Conservation (phyloP, 2,797 vertebrate species). For the Threskiornis aethiopicus region DNA sequence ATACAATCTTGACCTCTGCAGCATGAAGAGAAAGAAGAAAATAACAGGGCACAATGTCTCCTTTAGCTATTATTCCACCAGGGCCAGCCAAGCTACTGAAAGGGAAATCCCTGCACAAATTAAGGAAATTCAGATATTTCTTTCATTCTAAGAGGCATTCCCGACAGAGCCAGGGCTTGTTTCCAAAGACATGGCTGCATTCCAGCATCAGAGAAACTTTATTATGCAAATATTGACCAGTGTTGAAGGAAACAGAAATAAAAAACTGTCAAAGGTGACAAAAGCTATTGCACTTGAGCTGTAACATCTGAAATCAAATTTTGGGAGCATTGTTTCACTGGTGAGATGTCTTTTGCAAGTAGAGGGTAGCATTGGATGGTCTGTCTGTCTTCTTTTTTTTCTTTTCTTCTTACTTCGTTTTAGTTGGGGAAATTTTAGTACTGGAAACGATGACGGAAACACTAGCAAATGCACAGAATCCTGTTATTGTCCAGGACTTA, state of each 20-base stretch:
- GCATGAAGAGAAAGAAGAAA: neutral
- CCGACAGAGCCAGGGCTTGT: neutral
- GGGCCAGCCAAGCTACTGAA: neutral
- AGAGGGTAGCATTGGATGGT: neutral
- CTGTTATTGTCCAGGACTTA: slow-evolving; percentile 4
- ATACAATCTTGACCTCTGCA: neutral
- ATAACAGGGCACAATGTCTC: neutral
- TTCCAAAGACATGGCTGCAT: slow-evolving; percentile 26
- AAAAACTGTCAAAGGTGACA: slow-evolving; percentile 20
- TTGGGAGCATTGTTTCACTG: neutral
- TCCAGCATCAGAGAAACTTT: neutral
- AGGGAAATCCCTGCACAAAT: slow-evolving; percentile 28
- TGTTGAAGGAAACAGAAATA: slow-evolving; percentile 22
- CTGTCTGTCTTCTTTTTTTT: neutral
- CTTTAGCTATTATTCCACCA: neutral
- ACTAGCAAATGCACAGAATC: neutral
- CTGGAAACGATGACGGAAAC: slow-evolving; percentile 1
- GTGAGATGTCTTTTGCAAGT: neutral
- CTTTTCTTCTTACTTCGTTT: neutral
- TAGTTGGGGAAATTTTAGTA: neutral
- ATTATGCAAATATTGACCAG: slow-evolving; percentile 36
- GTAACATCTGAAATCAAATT: neutral
- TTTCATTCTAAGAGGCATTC: slow-evolving; percentile 19
- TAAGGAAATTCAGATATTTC: slow-evolving; percentile 1
- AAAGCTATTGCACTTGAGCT: neutral